Conservation (phyloP, 2,888 invertebrate genomes). For the Hanleya hanleyi region DNA sequence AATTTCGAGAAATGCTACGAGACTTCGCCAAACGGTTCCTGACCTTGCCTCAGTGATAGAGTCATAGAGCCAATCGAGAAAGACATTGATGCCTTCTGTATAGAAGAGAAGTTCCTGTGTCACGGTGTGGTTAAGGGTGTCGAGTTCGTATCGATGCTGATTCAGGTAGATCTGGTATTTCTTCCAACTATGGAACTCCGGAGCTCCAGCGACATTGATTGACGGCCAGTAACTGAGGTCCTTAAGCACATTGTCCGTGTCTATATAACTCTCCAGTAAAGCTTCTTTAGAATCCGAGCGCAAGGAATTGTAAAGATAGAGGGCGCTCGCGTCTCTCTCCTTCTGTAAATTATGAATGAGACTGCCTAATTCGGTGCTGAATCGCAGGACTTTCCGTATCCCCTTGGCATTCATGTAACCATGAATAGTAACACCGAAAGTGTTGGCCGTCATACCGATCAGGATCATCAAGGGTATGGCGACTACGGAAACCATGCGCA, state of each 20-base stretch:
- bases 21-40: conserved; percentile 57
- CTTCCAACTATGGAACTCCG: conserved; percentile 50
- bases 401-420: not conserved
- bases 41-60: conserved; percentile 72
- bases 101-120: conserved; percentile 62
- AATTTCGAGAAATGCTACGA: conserved; percentile 64
- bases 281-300: conserved; percentile 54
- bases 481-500: conserved; percentile 57
- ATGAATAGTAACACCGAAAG: conserved; percentile 36
- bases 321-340: conserved; percentile 62
- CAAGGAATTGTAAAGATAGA: conserved; percentile 54
- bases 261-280: conserved; percentile 52
- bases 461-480: conserved; percentile 56
- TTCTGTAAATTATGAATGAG: conserved; percentile 53
- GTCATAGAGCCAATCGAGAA: conserved; percentile 63
- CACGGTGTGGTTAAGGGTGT: conserved; percentile 47
- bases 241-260: conserved; percentile 53
- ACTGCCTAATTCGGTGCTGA: conserved; percentile 48
- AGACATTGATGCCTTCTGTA: conserved; percentile 56
- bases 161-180: conserved; percentile 52
- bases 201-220: conserved; percentile 31
- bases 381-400: conserved; percentile 5
- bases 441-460: conserved; percentile 55
- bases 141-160: conserved; percentile 59
- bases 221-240: conserved; percentile 55